Evolutionary conservation across 2,888 invertebrate species (phyloP).

Genomic region (Calameuta pallipes): DNA sequence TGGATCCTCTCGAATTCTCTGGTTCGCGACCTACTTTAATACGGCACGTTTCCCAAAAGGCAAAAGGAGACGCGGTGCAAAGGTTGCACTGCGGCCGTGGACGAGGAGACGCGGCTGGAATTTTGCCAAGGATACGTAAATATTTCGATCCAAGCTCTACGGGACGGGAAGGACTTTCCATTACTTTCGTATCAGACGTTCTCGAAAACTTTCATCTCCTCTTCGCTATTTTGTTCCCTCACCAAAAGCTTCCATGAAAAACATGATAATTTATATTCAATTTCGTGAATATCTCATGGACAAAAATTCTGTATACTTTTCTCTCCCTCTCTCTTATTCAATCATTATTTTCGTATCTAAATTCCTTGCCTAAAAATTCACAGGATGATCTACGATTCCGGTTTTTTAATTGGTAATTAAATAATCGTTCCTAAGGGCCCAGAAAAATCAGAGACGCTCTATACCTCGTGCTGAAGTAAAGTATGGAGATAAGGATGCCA

Average conservation of each 20-base stretch:
- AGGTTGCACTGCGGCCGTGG: background rate
- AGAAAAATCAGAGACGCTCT: background rate
- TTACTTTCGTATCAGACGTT: background rate
- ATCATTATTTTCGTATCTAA: background rate
- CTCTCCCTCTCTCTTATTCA: background rate
- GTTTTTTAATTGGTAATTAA: background rate
- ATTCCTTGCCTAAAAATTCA: background rate
- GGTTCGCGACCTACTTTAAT: slow-evolving; percentile 2
- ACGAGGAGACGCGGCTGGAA: slow-evolving; percentile 1
- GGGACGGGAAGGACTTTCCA: background rate
- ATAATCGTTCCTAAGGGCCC: background rate
- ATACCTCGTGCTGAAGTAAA: background rate
- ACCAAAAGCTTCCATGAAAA: background rate
- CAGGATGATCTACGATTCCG: background rate
- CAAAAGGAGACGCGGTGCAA: background rate
- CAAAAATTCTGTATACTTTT: background rate
- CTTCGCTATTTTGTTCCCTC: background rate
- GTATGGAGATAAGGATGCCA: background rate
- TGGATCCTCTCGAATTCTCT: background rate
- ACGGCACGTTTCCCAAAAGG: background rate
- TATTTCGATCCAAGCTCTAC: background rate
- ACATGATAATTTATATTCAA: background rate
- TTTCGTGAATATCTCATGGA: background rate
- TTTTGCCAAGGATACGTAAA: background rate
- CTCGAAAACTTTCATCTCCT: background rate